Evolutionary conservation across 1,140 invertebrate genomes (phyloP).

Genomic region (Apis florea): DNA sequence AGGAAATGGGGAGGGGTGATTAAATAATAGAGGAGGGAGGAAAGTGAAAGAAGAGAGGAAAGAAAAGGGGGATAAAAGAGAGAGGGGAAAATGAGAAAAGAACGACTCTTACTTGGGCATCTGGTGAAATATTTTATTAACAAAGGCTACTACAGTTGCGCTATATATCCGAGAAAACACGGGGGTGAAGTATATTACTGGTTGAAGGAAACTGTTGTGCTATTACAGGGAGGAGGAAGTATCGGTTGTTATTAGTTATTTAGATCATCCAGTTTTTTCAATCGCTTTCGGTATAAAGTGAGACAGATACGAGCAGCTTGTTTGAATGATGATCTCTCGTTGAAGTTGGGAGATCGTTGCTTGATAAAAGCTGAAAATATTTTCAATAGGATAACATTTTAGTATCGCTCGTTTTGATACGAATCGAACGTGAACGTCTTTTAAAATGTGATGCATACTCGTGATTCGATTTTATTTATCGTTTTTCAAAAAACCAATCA

Average conservation of each 20-base stretch:
- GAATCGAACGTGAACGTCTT: too few relatives aligned
- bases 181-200: background rate
- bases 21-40: slow-evolving; percentile 25
- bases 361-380: too few relatives aligned
- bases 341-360: too few relatives aligned
- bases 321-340: too few relatives aligned
- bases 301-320: too few relatives aligned
- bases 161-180: background rate
- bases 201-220: background rate
- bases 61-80: too few relatives aligned
- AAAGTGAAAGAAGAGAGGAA: background rate
- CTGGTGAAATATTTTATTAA: slow-evolving; percentile 46
- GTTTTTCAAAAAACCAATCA: too few relatives aligned
- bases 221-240: background rate
- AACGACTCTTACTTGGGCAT: background rate
- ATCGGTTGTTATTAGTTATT: slow-evolving; percentile 1
- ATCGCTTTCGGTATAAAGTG: background rate
- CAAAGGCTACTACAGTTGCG: slow-evolving; percentile 4
- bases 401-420: too few relatives aligned
- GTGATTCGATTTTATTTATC: too few relatives aligned
- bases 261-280: slow-evolving; percentile 8
- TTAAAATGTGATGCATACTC: too few relatives aligned
- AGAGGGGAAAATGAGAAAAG: slow-evolving; percentile 3
- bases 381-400: too few relatives aligned
- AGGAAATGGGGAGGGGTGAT: slow-evolving; percentile 1